These are phyloP conservation scores for Aramus guarauna DNA, from an alignment of 2,113 vertebrate genomes.

Conservation along the genomic window DNA sequence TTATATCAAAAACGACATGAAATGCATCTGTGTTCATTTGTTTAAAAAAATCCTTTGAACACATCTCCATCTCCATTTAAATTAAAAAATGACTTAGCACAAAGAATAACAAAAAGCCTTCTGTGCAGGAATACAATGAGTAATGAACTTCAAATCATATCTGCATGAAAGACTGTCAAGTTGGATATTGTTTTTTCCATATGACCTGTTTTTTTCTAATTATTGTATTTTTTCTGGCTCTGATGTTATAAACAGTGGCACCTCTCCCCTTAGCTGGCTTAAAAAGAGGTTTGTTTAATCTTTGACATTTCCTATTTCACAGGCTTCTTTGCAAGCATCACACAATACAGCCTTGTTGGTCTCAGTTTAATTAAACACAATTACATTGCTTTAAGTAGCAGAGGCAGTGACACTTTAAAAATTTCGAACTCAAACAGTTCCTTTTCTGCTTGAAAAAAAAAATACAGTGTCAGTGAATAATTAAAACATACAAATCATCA, in stretches of 20 bases:
- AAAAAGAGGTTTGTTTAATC: slow-evolving; percentile 21
- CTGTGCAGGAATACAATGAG: slow-evolving; percentile 70
- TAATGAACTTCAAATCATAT: slow-evolving; percentile 59
- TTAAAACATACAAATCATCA: neutral
- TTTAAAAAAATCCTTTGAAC: slow-evolving; percentile 32
- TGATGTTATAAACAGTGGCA: slow-evolving; percentile 36
- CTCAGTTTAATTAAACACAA: slow-evolving; percentile 47
- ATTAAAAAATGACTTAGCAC: slow-evolving; percentile 54
- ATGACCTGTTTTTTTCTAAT: slow-evolving; percentile 56
- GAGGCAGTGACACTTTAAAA: slow-evolving; percentile 15
- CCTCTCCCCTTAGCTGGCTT: slow-evolving; percentile 29
- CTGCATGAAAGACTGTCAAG: slow-evolving; percentile 49
- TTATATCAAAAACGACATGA: neutral
- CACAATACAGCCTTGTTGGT: slow-evolving; percentile 71
- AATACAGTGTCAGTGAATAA: neutral
- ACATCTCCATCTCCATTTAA: slow-evolving; percentile 57
- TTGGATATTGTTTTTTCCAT: slow-evolving; percentile 65
- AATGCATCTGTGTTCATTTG: slow-evolving; percentile 46
- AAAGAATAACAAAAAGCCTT: slow-evolving; percentile 70
- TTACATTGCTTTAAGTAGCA: slow-evolving; percentile 33
- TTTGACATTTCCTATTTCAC: slow-evolving; percentile 48
- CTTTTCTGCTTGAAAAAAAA: slow-evolving; percentile 26
- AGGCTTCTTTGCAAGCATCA: slow-evolving; percentile 1
- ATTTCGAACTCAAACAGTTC: neutral
- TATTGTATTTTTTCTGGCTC: slow-evolving; percentile 70